A percentile compares a stretch with the other conserved stretches of the same genome.
These are phyloP conservation scores for Nanger granti DNA, from an alignment of 2,113 vertebrate species.

Conservation along the genomic window DNA sequence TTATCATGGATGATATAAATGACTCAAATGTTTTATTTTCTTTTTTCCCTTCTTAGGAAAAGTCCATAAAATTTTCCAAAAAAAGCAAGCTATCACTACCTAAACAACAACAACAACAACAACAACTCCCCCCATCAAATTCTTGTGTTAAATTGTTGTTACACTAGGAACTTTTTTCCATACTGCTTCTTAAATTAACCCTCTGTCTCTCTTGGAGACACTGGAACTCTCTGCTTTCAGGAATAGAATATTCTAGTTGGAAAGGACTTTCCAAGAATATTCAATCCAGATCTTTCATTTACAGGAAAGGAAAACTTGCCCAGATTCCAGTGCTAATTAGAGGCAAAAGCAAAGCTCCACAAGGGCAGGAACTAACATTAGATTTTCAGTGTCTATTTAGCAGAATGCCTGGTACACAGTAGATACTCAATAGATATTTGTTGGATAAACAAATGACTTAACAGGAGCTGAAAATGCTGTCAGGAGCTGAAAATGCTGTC, in stretches of 20 bases:
- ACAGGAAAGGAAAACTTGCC: background rate
- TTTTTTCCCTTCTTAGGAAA: background rate
- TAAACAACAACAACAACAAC: background rate
- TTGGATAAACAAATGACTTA: background rate
- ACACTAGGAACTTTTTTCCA: background rate
- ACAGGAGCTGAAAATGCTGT: background rate
- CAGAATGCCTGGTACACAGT: background rate
- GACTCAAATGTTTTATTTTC: background rate
- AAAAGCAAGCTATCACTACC: background rate
- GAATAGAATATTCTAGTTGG: background rate
- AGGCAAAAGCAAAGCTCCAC: background rate
- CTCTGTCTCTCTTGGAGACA: background rate
- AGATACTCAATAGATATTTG: background rate
- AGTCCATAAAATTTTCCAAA: background rate
- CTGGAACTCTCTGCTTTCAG: background rate
- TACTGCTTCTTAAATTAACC: background rate
- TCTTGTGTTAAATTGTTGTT: background rate
- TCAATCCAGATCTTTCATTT: background rate
- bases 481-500: background rate
- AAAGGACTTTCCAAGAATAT: background rate
- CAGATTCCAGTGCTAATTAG: background rate
- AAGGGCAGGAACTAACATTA: background rate
- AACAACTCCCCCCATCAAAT: background rate
- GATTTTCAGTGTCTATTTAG: background rate
- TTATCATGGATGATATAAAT: background rate